phyloP scores from a whole-genome alignment of 1,140 invertebrate species.

The Trialeurodes vaporariorum region DNA sequence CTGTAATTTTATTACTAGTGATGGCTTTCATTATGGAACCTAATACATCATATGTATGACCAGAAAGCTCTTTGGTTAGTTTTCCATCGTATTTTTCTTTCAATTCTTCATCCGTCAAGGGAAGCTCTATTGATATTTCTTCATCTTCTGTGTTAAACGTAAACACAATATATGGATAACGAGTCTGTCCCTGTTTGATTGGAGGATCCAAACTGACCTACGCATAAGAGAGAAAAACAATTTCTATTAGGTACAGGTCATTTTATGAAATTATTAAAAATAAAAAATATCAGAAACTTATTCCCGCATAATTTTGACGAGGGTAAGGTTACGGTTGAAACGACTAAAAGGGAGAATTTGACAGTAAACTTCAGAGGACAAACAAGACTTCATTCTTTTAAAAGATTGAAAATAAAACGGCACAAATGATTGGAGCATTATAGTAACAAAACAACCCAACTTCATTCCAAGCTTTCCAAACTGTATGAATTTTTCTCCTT shows the following conservation, averaged over 20 bases:
- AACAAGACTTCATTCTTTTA: too few relatives aligned
- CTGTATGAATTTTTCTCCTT: too few relatives aligned
- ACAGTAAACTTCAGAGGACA: too few relatives aligned
- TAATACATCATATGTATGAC: constrained; percentile 89
- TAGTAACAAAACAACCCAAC: too few relatives aligned
- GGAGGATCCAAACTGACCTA: constrained; percentile 90
- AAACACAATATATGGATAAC: constrained; percentile 90
- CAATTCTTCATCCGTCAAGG: constrained; percentile 81
- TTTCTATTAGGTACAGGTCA: constrained; percentile 5
- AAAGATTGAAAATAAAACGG: too few relatives aligned
- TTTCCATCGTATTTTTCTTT: constrained; percentile 92
- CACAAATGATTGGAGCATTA: too few relatives aligned
- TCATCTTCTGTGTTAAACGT: constrained; percentile 79
- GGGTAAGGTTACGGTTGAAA: too few relatives aligned
- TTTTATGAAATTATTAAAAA: too few relatives aligned
- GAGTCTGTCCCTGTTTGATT: constrained; percentile 98
- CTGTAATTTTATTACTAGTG: constrained; percentile 87
- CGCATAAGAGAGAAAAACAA: constrained; percentile 8
- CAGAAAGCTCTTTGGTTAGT: constrained; percentile 78
- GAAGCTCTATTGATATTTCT: constrained; percentile 84
- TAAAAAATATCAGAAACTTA: too few relatives aligned
- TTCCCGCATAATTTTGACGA: too few relatives aligned
- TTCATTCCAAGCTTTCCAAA: too few relatives aligned
- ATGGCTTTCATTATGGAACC: constrained; percentile 94
- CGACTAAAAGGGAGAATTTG: too few relatives aligned